Evolutionary conservation across 53 echinoderm and acorn worm genomes (phyloP).

Genomic region (Henricia sp.): DNA sequence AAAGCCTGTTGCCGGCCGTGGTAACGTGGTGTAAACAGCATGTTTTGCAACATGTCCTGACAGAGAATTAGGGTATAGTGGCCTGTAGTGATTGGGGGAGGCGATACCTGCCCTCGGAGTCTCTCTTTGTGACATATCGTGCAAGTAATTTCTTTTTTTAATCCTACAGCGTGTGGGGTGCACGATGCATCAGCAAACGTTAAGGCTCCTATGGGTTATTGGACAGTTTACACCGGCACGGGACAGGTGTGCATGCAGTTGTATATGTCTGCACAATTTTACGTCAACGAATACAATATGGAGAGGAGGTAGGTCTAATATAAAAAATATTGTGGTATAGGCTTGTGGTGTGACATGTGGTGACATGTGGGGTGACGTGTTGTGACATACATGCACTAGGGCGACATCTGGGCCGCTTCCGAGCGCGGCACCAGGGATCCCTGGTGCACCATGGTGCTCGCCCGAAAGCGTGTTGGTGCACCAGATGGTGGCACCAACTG

Average conservation of each 20-base stretch:
- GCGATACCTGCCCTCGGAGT: background rate
- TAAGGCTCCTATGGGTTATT: background rate
- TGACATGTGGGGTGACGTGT: too few relatives aligned
- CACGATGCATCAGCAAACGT: background rate
- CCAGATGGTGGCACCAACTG: too few relatives aligned
- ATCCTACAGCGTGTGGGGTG: background rate
- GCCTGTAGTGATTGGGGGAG: background rate
- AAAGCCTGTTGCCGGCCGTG: too few relatives aligned
- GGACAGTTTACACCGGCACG: background rate
- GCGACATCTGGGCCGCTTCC: too few relatives aligned
- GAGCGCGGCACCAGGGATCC: too few relatives aligned
- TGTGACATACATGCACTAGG: too few relatives aligned
- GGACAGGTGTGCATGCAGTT: background rate
- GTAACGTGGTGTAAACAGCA: too few relatives aligned
- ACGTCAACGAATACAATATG: background rate
- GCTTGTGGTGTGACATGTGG: too few relatives aligned
- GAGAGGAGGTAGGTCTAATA: background rate
- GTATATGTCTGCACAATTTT: background rate
- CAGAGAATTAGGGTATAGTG: background rate
- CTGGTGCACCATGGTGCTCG: too few relatives aligned
- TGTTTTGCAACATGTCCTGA: background rate
- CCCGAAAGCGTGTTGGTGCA: too few relatives aligned
- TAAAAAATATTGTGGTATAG: too few relatives aligned
- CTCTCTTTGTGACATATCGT: background rate
- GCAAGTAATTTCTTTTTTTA: background rate